Evolutionary conservation across 2,888 invertebrate genomes (phyloP), one percentile per base, ranked within the genome.

Genomic region (Epicampocera succincta): DNA sequence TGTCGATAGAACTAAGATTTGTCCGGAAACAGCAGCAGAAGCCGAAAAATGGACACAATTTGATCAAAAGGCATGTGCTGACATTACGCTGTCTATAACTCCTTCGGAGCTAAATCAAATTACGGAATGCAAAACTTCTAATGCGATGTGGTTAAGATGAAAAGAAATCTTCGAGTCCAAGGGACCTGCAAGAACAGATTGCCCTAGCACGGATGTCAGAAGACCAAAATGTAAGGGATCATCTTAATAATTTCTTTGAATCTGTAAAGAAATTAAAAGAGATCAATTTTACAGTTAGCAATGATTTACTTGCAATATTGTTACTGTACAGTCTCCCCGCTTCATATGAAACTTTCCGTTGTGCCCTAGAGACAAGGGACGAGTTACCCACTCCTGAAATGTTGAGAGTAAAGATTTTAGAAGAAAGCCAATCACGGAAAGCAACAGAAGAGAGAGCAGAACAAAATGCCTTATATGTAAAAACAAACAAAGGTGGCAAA

Each of bases 111-210:
- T 79, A 11, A 68, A 61, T 1, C 50, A 61, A 44, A 73, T 73
- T 6, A 12, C 73, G 1, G 79, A 79, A n/a, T 79, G 73, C 19
- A 12, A 29, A 33, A 56, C 15, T 21, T 19, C 89, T 0, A 84
- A 85, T 6, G 87, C 87, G 9, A 84, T 90, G 21, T 91, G 90
- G 91, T 17, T 80, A 8, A 90, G 87, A 79, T 80, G 91, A 17
- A 69, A 88, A 46, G 40, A 40, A 5, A 88, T 88, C 13, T 89
- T 88, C 63, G 86, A 88, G 74, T 90, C 89, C 15, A 86, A 85
- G 56, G 89, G 90, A 8, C 90, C 90, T 0, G 89, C 89, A 3
- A 88, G 60, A 91, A 58, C 85, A 87, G 46, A 80, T 91, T 6
- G 86, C 87, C 5, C 74, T 89, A 4, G 86, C 87, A 11, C 86